A percentile compares a stretch with the other conserved stretches of the same genome.
Conservation (phyloP, 2,113 vertebrate genomes). For the Malurus elegans region DNA sequence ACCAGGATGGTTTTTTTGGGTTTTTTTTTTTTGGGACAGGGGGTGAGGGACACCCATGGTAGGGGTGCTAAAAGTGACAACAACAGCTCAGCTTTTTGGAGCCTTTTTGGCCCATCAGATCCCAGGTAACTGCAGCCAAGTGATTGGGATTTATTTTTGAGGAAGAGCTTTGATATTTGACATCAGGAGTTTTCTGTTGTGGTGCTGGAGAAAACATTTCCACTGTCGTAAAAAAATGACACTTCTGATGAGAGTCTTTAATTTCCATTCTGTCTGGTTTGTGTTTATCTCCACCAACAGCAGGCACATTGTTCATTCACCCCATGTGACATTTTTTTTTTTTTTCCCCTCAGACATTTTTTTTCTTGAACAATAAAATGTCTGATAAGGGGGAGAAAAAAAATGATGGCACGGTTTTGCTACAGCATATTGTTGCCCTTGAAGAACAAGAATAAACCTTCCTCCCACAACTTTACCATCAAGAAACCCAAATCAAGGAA, state of each 20-base stretch:
- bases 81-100: background rate
- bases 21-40: background rate
- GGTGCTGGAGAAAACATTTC: background rate
- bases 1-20: background rate
- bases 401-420: background rate
- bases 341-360: background rate
- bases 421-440: background rate
- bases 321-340: background rate
- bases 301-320: background rate
- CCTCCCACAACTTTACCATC: background rate
- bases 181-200: background rate
- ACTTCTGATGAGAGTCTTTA: background rate
- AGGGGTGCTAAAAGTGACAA: background rate
- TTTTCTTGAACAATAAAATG: constrained; percentile 24
- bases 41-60: background rate
- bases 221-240: background rate
- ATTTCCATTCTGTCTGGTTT: constrained; percentile 7
- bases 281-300: constrained; percentile 27
- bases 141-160: background rate
- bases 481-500: background rate
- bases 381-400: background rate
- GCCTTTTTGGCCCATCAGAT: background rate
- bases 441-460: constrained; percentile 2
- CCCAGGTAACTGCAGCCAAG: background rate
- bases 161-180: constrained; percentile 1